Evolutionary conservation across 2,797 vertebrate genomes (phyloP), one percentile per base, ranked within the genome.

Genomic region (Karalla daura): DNA sequence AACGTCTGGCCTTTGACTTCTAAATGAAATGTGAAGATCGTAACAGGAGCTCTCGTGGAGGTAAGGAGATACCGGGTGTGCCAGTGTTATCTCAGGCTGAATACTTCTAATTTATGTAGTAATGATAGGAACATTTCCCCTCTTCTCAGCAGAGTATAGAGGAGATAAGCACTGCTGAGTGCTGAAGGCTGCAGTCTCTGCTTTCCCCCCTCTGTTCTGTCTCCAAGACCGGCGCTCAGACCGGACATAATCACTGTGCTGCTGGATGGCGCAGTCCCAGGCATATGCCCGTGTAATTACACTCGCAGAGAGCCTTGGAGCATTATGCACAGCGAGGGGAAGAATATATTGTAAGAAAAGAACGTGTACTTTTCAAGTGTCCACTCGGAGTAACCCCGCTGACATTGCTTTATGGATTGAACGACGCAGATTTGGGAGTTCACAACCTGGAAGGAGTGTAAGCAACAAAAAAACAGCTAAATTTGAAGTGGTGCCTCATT

Each of bases 81-180:
- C n/a, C 7, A 0, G 17, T 56, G 40, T 67, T 71, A 54, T 70
- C 49, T 66, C 35, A 30, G 11, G 49, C 30, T 55, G 13, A 25
- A 46, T 74, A 18, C 56, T 76, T 63, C 41, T 75, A 78, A 74
- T 81, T 87, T 70, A 79, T 65, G 47, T 78, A 76, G 50, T 67
- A 55, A 75, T 78, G 43, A 78, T 66, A 75, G 41, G 63, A 78
- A 82, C 66, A 32, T 46, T 68, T 68, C 27, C 18, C 28, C 41
- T 76, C 50, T 64, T 50, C 61, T 60, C 45, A 63, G 47, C 49
- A 30, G 51, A 72, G 69, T 41, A 39, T 36, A 51, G 50, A 30
- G 5, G 62, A 79, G 55, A 83, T 77, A 72, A 71, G 56, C 53
- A 50, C 18, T 51, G 47, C 56, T 63, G 24, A 74, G 51, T 68